phyloP scores from a whole-genome alignment of 1,140 invertebrate genomes.

The Lamellibrachia luymesi region DNA sequence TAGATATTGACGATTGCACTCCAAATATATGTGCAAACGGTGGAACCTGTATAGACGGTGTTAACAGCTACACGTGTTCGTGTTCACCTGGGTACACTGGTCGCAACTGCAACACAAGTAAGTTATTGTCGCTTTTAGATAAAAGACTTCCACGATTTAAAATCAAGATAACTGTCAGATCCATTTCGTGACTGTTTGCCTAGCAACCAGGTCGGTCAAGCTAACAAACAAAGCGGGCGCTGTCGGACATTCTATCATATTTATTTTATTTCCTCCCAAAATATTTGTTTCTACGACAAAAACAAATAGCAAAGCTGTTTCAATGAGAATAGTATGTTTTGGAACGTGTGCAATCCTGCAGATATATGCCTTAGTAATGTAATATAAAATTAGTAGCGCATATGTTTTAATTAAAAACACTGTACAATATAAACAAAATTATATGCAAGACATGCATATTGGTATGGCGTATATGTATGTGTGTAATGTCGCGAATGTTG shows the following conservation, averaged over 20 bases:
- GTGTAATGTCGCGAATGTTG: not conserved
- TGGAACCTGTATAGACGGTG: constrained; percentile 21
- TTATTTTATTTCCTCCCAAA: no score
- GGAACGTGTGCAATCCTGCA: no score
- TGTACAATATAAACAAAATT: not conserved
- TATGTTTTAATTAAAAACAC: not conserved
- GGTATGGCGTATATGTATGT: not conserved
- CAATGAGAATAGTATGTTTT: no score
- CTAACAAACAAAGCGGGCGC: no score
- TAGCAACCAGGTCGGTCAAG: no score
- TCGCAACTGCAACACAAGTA: constrained; percentile 24
- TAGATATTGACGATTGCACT: constrained; percentile 12
- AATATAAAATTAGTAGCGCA: not conserved
- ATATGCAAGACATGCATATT: not conserved
- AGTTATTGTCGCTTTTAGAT: not conserved
- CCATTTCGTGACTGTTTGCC: no score
- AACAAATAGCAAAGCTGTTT: no score
- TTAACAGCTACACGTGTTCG: constrained; percentile 19
- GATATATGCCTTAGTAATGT: no score
- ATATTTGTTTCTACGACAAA: no score
- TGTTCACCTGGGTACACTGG: constrained; percentile 25
- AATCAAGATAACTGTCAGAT: no score
- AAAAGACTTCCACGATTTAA: not conserved
- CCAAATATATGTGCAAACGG: constrained; percentile 13
- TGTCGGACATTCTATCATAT: no score